These are phyloP conservation scores for Meiosimyza decipiens DNA, from an alignment of 2,888 invertebrate genomes.

Conservation along the genomic window DNA sequence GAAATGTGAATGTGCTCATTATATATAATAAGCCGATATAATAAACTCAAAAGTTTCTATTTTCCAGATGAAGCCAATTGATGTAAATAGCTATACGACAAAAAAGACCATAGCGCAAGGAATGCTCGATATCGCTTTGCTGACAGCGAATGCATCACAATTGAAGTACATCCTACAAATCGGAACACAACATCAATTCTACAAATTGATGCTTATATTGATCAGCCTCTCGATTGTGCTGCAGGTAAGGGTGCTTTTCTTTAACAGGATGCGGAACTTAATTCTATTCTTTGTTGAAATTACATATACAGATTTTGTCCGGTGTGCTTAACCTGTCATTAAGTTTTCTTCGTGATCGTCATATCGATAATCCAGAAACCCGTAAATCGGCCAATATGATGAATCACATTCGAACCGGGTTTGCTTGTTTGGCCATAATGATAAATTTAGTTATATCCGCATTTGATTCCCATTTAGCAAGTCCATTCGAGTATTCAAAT, in stretches of 20 bases:
- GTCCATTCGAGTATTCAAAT: no score
- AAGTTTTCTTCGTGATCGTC: slow-evolving; percentile 81
- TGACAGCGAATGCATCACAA: slow-evolving; percentile 90
- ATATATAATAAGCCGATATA: no score
- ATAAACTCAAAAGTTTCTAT: no score
- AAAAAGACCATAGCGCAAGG: slow-evolving; percentile 94
- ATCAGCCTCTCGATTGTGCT: slow-evolving; percentile 85
- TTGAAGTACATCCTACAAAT: slow-evolving; percentile 87
- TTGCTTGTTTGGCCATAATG: slow-evolving; percentile 78
- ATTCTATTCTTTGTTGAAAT: no score
- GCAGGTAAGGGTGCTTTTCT: slow-evolving; percentile 73
- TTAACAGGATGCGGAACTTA: not conserved
- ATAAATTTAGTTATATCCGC: slow-evolving; percentile 82
- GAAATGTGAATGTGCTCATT: no score
- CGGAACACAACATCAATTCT: slow-evolving; percentile 87
- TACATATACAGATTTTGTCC: slow-evolving; percentile 73
- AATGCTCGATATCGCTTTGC: slow-evolving; percentile 86
- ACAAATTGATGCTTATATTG: slow-evolving; percentile 80
- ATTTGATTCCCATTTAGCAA: slow-evolving; percentile 75
- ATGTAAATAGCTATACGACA: slow-evolving; percentile 89
- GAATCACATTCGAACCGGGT: slow-evolving; percentile 63
- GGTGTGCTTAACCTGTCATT: slow-evolving; percentile 79
- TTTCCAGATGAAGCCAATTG: slow-evolving; percentile 76
- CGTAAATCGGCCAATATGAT: slow-evolving; percentile 76
- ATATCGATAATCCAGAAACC: slow-evolving; percentile 76